Evolutionary conservation across 2,113 vertebrate species (phyloP).

Genomic region (Columba livia): DNA sequence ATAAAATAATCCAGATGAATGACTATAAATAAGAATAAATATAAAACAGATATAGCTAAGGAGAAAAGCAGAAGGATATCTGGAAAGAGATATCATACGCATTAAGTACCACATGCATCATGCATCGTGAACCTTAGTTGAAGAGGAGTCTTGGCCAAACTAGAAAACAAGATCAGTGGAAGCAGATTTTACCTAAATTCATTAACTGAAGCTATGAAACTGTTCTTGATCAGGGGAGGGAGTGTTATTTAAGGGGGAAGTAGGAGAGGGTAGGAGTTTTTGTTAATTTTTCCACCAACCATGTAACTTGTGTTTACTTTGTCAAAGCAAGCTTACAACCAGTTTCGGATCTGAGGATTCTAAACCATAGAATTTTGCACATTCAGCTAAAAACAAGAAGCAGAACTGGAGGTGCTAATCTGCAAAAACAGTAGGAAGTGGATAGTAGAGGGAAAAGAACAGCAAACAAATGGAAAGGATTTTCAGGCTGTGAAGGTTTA

Average conservation of each 20-base stretch:
- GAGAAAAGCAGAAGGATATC: background rate
- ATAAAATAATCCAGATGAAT: background rate
- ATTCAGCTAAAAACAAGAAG: background rate
- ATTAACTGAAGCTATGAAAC: background rate
- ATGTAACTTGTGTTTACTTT: accelerated
- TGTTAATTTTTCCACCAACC: background rate
- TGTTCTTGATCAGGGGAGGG: accelerated
- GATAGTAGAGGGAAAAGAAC: background rate
- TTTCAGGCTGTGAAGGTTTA: background rate
- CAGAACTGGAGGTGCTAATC: background rate
- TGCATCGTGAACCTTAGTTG: background rate
- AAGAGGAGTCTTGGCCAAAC: background rate
- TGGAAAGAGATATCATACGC: background rate
- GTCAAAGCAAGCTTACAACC: background rate
- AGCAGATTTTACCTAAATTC: background rate
- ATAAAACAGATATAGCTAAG: background rate
- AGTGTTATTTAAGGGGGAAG: accelerated
- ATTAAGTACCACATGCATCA: no score
- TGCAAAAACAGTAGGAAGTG: background rate
- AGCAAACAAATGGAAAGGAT: background rate
- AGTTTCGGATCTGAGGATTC: background rate
- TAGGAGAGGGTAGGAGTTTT: background rate
- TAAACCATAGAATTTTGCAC: background rate
- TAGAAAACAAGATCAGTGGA: background rate
- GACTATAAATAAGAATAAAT: background rate